Conservation (phyloP, 2,113 vertebrate species). For the Girardinichthys multiradiatus region DNA sequence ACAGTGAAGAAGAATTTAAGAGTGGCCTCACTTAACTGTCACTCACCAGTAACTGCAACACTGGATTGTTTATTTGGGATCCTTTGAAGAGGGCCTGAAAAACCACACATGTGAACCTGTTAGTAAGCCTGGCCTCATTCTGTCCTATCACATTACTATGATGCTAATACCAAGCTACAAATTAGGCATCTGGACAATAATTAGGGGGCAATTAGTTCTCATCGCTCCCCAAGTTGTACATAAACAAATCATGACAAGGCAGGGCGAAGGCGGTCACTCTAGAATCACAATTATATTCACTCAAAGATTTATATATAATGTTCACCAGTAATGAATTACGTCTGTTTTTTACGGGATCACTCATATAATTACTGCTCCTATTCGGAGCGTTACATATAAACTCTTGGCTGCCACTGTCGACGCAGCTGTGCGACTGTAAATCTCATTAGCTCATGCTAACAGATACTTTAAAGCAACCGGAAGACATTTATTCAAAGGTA, state of each 20-base stretch:
- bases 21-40: not conserved
- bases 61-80: slow-evolving; percentile 13
- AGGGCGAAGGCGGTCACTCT: not conserved
- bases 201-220: not conserved
- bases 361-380: not conserved
- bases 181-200: not conserved
- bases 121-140: not conserved
- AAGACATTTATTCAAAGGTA: not conserved
- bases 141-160: slow-evolving; percentile 14
- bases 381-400: not conserved
- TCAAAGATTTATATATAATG: not conserved
- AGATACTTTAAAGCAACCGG: not conserved
- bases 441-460: slow-evolving; percentile 41
- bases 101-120: slow-evolving; percentile 22
- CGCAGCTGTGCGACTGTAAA: not conserved
- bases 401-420: not conserved
- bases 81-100: slow-evolving; percentile 58
- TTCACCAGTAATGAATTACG: not conserved
- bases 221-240: not conserved
- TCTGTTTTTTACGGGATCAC: no score
- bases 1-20: not conserved
- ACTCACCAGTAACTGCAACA: slow-evolving; percentile 75
- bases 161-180: slow-evolving; percentile 8
- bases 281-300: not conserved
- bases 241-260: not conserved